phyloP scores from a whole-genome alignment of 1,140 invertebrate species.

The Cyclargus thomasi region DNA sequence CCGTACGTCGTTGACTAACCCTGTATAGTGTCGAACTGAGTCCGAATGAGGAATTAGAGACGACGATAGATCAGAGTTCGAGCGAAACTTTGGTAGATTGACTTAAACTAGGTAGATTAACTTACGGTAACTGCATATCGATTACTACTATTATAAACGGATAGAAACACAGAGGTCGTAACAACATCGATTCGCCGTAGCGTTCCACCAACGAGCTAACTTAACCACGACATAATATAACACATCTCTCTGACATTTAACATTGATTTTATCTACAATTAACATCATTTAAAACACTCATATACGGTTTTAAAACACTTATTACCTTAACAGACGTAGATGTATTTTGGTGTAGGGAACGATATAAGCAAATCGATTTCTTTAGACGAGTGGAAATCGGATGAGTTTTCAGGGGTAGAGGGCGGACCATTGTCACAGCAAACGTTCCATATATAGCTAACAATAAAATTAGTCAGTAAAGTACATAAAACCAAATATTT shows the following conservation, averaged over 20 bases:
- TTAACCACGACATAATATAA: slow-evolving; percentile 9
- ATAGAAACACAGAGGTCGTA: slow-evolving; percentile 16
- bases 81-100: slow-evolving; percentile 65
- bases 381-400: slow-evolving; percentile 24
- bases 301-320: slow-evolving; percentile 19
- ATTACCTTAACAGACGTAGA: slow-evolving; percentile 11
- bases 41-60: slow-evolving; percentile 45
- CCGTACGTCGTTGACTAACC: slow-evolving; percentile 55
- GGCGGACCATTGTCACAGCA: slow-evolving; percentile 32
- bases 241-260: slow-evolving; percentile 5
- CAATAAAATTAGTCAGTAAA: slow-evolving; percentile 40
- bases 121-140: slow-evolving; percentile 68
- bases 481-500: slow-evolving; percentile 44
- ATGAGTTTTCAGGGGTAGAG: slow-evolving; percentile 21
- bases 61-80: slow-evolving; percentile 50
- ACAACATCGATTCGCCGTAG: slow-evolving; percentile 17
- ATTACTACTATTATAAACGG: slow-evolving; percentile 32
- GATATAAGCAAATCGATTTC: slow-evolving; percentile 33
- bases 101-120: slow-evolving; percentile 63
- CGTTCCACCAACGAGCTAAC: slow-evolving; percentile 12
- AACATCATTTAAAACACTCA: slow-evolving; percentile 24
- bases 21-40: slow-evolving; percentile 49
- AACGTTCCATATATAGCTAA: slow-evolving; percentile 34
- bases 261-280: slow-evolving; percentile 10
- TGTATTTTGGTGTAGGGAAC: slow-evolving; percentile 21